Evolutionary conservation across 2,888 invertebrate genomes (phyloP), one percentile per base, ranked within the genome.

Genomic region (Subacronicta megacephala): DNA sequence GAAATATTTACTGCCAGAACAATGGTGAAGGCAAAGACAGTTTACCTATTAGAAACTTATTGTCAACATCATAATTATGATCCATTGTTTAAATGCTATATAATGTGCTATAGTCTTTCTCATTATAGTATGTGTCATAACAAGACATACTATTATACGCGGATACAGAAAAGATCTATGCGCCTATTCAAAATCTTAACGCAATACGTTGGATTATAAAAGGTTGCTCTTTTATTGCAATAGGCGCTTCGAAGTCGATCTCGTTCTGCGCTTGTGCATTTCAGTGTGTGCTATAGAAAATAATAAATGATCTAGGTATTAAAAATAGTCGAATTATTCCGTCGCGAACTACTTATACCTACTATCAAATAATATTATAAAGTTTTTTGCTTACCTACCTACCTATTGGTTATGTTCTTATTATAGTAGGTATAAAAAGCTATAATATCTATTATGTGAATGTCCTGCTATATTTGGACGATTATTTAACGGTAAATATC

Each of bases 401-500:
- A 23, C 2, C 7, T 23, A 7, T 26, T 26, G 9, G 26, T 26
- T 9, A 26, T 10, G 26, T 26, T 10, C 26, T 26, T 31, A 0
- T 31, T 31, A 31, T 31, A 31, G n/a, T n/a, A n/a, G 4, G 31
- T n/a, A 45, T 33, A 45, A 38, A 13, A 42, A 26, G 41, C 40
- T 35, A 50, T 10, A 46, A 43, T 42, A 50, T 54, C 36, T 70
- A 62, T 29, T 40, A 40, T 12, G 29, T 29, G 3, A 13, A 64
- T 65, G 63, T 67, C 53, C 72, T 73, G 61, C 82, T 84, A 83
- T 87, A 83, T 88, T 87, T 85, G 80, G 83, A 78, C 59, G 60
- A 70, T 55, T 74, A 66, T 80, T 77, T 90, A 93, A 92, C 93
- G 86, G 92, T 90, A 87, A 83, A 87, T 72, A 72, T 78, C 79